A percentile compares a stretch with the other conserved stretches of the same genome.
These are phyloP conservation scores for Sabatieria punctata DNA, from an alignment of 2,888 invertebrate species.

Conservation along the genomic window DNA sequence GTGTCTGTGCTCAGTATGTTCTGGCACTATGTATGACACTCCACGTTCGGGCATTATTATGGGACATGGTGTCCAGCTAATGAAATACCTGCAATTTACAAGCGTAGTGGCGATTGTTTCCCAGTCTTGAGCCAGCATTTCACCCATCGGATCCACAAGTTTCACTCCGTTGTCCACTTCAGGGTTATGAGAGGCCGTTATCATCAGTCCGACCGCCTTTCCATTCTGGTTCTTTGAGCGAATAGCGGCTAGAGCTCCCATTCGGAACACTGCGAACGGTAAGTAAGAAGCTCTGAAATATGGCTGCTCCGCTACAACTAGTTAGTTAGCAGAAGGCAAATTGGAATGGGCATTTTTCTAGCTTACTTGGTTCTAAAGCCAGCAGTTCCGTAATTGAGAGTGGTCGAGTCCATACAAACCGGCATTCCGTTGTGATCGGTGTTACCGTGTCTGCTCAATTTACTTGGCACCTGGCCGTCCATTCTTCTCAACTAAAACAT, in stretches of 20 bases:
- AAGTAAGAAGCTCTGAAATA: slow-evolving; percentile 56
- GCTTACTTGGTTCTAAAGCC: slow-evolving; percentile 39
- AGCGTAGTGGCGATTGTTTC: slow-evolving; percentile 69
- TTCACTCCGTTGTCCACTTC: slow-evolving; percentile 92
- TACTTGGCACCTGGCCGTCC: too few species aligned
- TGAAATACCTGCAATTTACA: slow-evolving; percentile 54
- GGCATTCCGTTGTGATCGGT: too few species aligned
- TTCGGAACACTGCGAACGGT: slow-evolving; percentile 78
- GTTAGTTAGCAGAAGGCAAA: neutral
- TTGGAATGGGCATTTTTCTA: neutral
- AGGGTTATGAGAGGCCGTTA: slow-evolving; percentile 96
- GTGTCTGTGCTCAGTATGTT: too few species aligned
- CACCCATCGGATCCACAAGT: slow-evolving; percentile 80
- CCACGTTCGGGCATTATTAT: neutral
- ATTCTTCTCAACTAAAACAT: too few species aligned
- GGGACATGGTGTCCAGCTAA: too few species aligned
- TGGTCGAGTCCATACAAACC: too few species aligned
- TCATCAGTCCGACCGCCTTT: slow-evolving; percentile 71
- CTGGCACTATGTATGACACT: neutral
- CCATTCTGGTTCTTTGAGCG: slow-evolving; percentile 52
- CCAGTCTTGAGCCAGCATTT: slow-evolving; percentile 87
- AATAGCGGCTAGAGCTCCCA: slow-evolving; percentile 77
- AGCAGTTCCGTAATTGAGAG: slow-evolving; percentile 37
- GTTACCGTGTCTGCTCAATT: too few species aligned
- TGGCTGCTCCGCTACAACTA: too few species aligned